phyloP scores from a whole-genome alignment of 2,113 vertebrate species.

The Motacilla tschutschensis region DNA sequence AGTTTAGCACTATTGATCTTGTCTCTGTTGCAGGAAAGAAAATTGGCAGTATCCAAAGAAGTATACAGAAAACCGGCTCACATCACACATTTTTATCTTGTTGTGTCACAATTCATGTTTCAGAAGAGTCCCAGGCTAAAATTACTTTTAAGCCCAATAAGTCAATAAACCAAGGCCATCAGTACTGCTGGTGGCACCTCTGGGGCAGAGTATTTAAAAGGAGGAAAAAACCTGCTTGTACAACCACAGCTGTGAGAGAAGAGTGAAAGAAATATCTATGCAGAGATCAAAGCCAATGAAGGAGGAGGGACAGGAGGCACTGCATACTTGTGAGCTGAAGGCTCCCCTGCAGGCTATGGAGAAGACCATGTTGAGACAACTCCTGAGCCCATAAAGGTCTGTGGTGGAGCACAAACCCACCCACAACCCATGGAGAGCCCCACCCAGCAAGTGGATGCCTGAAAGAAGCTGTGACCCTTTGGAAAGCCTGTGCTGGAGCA shows the following conservation, averaged over 20 bases:
- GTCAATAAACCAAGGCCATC: not conserved
- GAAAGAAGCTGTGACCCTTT: not conserved
- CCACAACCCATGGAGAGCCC: not conserved
- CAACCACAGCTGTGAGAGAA: not conserved
- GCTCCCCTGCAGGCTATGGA: not conserved
- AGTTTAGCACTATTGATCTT: not conserved
- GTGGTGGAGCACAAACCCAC: no score
- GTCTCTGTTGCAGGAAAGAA: not conserved
- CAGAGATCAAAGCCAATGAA: not conserved
- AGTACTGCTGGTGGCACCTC: fast-evolving
- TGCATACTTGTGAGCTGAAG: fast-evolving
- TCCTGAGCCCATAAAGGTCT: not conserved
- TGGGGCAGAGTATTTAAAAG: not conserved
- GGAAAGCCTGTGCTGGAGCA: not conserved
- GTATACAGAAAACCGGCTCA: not conserved
- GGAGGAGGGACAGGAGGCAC: not conserved
- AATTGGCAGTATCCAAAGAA: not conserved
- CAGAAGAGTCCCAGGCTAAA: not conserved
- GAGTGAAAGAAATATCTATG: not conserved
- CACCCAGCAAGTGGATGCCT: not conserved
- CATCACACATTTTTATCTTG: not conserved
- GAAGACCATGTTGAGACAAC: no score
- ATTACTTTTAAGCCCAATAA: not conserved
- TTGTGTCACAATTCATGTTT: not conserved
- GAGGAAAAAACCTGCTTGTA: not conserved